Evolutionary conservation across 2,113 vertebrate genomes (phyloP).

Genomic region (Gnathonemus echidnorhynchus): DNA sequence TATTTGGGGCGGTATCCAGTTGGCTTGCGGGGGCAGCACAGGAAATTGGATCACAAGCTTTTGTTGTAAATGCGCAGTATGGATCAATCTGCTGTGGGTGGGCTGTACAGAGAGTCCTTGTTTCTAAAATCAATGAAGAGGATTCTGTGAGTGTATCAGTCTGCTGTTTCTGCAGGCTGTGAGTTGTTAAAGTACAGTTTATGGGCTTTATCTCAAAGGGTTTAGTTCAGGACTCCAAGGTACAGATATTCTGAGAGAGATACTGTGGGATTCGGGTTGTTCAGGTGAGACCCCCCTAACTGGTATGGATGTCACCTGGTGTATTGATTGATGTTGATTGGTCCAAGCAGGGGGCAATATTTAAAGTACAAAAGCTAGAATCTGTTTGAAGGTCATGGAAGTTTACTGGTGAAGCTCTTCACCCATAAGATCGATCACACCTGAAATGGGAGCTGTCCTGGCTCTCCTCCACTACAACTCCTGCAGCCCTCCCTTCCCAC

Average conservation of each 20-base stretch:
- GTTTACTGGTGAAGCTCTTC: slow-evolving; percentile 11
- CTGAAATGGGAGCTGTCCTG: slow-evolving; percentile 48
- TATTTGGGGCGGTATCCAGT: neutral
- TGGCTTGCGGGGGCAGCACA: neutral
- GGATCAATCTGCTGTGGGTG: neutral
- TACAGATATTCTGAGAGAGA: neutral
- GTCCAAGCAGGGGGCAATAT: slow-evolving; percentile 7
- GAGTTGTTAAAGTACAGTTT: neutral
- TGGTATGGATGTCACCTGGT: neutral
- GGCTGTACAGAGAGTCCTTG: neutral
- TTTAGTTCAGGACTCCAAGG: neutral
- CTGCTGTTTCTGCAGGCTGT: neutral
- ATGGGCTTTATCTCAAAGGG: neutral
- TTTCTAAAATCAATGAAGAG: neutral
- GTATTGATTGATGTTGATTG: neutral
- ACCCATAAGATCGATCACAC: slow-evolving; percentile 33
- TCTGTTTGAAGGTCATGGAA: slow-evolving; percentile 46
- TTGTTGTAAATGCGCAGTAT: neutral
- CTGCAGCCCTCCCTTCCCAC: neutral
- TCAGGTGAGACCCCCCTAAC: neutral
- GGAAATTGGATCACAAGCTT: slow-evolving; percentile 3
- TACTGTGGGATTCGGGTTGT: neutral
- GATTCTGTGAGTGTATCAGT: neutral
- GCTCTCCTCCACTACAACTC: slow-evolving; percentile 19
- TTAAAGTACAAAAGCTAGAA: slow-evolving; percentile 1